Conservation (phyloP, 2,113 vertebrate genomes). For the Oceanites oceanicus region DNA sequence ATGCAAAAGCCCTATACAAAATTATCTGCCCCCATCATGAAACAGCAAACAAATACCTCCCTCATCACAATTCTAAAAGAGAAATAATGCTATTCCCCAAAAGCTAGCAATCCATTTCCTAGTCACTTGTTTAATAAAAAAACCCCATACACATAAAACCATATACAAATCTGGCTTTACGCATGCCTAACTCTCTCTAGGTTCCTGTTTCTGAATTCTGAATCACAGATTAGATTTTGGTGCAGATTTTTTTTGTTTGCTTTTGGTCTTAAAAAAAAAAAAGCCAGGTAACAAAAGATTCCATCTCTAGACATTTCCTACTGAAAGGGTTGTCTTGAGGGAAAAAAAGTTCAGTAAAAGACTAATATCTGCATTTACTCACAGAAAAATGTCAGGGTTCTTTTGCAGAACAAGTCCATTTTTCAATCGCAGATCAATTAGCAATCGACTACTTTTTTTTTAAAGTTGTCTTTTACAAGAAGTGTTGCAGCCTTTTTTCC, state of each 20-base stretch:
- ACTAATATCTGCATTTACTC: constrained; percentile 59
- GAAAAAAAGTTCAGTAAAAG: neutral
- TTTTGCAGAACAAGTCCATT: constrained; percentile 38
- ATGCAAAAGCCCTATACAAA: neutral
- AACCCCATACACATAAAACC: neutral
- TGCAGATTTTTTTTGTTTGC: neutral
- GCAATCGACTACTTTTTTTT: neutral
- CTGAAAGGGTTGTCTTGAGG: neutral
- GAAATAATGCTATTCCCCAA: neutral
- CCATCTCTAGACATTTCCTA: neutral
- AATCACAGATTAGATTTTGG: neutral
- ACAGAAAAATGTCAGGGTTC: constrained; percentile 53
- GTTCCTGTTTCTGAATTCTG: neutral
- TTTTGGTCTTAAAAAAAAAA: neutral
- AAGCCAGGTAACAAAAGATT: neutral
- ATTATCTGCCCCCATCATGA: fast-evolving
- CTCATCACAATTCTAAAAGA: neutral
- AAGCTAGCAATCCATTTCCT: neutral
- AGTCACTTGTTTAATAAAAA: neutral
- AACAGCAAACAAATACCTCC: neutral
- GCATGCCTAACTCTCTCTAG: neutral
- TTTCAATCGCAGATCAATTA: constrained; percentile 25
- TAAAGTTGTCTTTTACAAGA: neutral
- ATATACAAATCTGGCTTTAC: neutral
- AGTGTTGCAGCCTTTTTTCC: constrained; percentile 40